Evolutionary conservation across 1,140 invertebrate species (phyloP), one percentile per base, ranked within the genome.

Genomic region (Ooceraea biroi): DNA sequence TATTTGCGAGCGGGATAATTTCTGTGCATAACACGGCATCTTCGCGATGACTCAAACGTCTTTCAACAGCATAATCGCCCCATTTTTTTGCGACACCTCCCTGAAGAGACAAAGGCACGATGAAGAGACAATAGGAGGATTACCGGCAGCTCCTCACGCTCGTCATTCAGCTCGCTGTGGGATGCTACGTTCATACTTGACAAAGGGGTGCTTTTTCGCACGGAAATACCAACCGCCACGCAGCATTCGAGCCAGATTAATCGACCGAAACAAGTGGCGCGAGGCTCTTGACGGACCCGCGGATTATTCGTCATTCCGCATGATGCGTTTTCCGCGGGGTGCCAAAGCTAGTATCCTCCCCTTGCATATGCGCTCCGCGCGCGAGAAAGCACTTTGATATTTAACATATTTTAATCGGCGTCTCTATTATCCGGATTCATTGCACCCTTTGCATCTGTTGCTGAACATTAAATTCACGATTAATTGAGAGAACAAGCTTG

Each of bases 121-220:
- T 63, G 86, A 61, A 69, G 84, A 88, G 86, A 89, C 88, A 86
- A 89, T 89, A 48, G 72, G 76, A 85, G 82, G 85, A 89, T 89
- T 83, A 89, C 7, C 69, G 22, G 76, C 50, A 19, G n/a, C 69
- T 86, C 27, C 80, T 82, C 82, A 63, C 60, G 55, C 57, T 48
- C 84, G 17, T 80, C 52, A 36, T 50, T 83, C 84, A 63, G 41
- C 27, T 46, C 19, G 76, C 65, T 50, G 50, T 50, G 25, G 41
- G 55, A 41, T 46, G 52, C 17, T 71, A 66, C 46, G 52, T 61
- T 72, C 48, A 68, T 68, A 50, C 46, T 74, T 57, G 36, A 82
- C 85, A 74, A 89, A 89, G 86, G 82, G 77, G 72, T 82, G 84
- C 74, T 86, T 89, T 89, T 85, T 89, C 88, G 84, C 88, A 84